A percentile compares a stretch with the other conserved stretches of the same genome.
phyloP scores from a whole-genome alignment of 1,140 invertebrate genomes.

The Drosophila nigromelanica region DNA sequence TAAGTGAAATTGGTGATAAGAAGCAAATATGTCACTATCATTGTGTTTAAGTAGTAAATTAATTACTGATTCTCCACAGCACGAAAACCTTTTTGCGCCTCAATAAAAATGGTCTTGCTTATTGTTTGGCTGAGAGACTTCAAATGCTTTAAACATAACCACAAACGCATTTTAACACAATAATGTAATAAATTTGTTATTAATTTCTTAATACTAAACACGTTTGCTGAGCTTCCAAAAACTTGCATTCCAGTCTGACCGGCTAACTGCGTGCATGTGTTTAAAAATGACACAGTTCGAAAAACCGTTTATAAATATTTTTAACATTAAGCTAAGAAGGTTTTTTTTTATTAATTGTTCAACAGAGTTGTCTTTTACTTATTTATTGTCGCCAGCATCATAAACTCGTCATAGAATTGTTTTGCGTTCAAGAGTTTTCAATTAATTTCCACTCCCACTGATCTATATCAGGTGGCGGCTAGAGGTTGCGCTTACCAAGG shows the following conservation, averaged over 20 bases:
- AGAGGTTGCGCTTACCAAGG: slow-evolving; percentile 46
- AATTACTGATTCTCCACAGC: neutral
- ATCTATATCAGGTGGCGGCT: slow-evolving; percentile 65
- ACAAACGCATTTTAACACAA: slow-evolving; percentile 6
- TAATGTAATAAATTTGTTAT: slow-evolving; percentile 7
- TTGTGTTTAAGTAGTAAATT: neutral
- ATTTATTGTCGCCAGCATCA: neutral
- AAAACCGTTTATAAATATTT: neutral
- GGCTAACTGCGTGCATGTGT: neutral
- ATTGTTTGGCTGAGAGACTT: slow-evolving; percentile 22
- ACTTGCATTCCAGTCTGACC: slow-evolving; percentile 36
- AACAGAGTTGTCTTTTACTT: neutral
- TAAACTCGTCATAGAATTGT: slow-evolving; percentile 2
- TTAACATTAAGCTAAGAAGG: no score
- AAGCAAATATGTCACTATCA: slow-evolving; percentile 3
- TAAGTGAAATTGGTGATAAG: slow-evolving; percentile 7
- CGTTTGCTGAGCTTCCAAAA: slow-evolving; percentile 24
- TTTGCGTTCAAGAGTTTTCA: slow-evolving; percentile 58
- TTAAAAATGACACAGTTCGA: neutral
- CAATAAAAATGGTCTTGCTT: neutral
- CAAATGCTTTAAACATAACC: neutral
- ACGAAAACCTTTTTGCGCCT: slow-evolving; percentile 2
- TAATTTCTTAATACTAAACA: slow-evolving; percentile 19
- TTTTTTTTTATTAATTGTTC: neutral
- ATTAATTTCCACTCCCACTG: slow-evolving; percentile 70